phyloP scores from a whole-genome alignment of 2,113 vertebrate species.

The Puntigrus tetrazona region DNA sequence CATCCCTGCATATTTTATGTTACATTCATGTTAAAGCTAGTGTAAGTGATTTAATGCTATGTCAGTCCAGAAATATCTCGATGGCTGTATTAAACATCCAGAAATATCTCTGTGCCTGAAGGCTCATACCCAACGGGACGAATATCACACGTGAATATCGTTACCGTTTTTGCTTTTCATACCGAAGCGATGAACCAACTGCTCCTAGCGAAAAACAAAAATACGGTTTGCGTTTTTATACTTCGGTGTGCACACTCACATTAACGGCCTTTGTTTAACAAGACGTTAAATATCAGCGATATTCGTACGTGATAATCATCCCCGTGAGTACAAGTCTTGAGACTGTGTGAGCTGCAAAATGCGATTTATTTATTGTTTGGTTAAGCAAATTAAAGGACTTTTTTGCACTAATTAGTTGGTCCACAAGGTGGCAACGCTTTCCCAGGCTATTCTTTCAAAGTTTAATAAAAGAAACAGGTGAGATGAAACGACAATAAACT shows the following conservation, averaged over 20 bases:
- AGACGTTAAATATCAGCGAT: too few relatives aligned
- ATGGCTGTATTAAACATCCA: not conserved
- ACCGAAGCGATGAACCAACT: too few relatives aligned
- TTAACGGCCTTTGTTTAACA: too few relatives aligned
- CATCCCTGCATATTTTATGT: too few relatives aligned
- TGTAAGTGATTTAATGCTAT: not conserved
- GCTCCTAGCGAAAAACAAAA: too few relatives aligned
- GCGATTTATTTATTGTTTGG: not conserved
- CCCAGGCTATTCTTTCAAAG: not conserved
- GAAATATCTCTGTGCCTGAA: not conserved
- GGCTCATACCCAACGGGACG: too few relatives aligned
- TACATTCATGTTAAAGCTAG: not conserved
- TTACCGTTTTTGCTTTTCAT: too few relatives aligned
- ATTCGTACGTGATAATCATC: too few relatives aligned
- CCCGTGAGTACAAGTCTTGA: too few relatives aligned
- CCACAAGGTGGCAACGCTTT: not conserved
- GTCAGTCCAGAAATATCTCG: not conserved
- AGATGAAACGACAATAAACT: not conserved
- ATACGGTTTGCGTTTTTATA: too few relatives aligned
- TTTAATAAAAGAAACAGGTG: not conserved
- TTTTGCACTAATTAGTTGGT: not conserved
- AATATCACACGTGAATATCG: too few relatives aligned
- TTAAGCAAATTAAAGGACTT: not conserved
- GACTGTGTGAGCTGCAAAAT: not conserved
- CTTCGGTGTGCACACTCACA: too few relatives aligned